Evolutionary conservation across 2,888 invertebrate genomes (phyloP).

Genomic region (Fragum whitleyi): DNA sequence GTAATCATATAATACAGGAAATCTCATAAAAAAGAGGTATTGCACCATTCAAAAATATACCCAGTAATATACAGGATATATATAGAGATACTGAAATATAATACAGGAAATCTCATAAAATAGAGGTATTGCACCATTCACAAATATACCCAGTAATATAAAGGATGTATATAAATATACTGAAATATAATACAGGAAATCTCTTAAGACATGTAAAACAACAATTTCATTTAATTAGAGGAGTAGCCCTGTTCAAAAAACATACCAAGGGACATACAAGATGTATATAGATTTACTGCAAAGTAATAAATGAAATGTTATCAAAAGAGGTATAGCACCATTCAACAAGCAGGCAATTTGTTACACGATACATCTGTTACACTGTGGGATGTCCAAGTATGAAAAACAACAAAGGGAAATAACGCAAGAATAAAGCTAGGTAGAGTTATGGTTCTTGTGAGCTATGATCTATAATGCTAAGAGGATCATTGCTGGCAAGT

Average conservation of each 20-base stretch:
- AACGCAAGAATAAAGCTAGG: no score
- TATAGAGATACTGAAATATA: slow-evolving; percentile 74
- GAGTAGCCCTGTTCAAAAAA: slow-evolving; percentile 73
- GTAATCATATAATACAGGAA: slow-evolving; percentile 54
- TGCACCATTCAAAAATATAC: slow-evolving; percentile 72
- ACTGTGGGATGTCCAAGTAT: not conserved
- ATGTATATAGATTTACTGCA: slow-evolving; percentile 73
- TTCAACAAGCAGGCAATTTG: slow-evolving; percentile 66
- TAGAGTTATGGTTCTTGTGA: no score
- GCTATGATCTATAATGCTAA: no score
- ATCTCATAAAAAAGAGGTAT: slow-evolving; percentile 79
- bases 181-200: slow-evolving; percentile 67
- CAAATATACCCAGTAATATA: slow-evolving; percentile 69
- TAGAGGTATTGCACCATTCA: slow-evolving; percentile 76
- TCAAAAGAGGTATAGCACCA: slow-evolving; percentile 75
- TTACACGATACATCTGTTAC: no score
- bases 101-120: slow-evolving; percentile 68
- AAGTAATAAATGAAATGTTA: slow-evolving; percentile 71
- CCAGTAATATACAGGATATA: slow-evolving; percentile 69
- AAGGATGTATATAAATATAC: slow-evolving; percentile 72
- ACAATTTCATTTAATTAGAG: slow-evolving; percentile 49
- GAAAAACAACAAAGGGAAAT: no score
- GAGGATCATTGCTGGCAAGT: no score
- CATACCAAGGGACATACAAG: slow-evolving; percentile 71
- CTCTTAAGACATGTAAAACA: slow-evolving; percentile 68